Evolutionary conservation across 2,888 invertebrate genomes (phyloP), one percentile per base, ranked within the genome.

Genomic region (Lypha dubia): DNA sequence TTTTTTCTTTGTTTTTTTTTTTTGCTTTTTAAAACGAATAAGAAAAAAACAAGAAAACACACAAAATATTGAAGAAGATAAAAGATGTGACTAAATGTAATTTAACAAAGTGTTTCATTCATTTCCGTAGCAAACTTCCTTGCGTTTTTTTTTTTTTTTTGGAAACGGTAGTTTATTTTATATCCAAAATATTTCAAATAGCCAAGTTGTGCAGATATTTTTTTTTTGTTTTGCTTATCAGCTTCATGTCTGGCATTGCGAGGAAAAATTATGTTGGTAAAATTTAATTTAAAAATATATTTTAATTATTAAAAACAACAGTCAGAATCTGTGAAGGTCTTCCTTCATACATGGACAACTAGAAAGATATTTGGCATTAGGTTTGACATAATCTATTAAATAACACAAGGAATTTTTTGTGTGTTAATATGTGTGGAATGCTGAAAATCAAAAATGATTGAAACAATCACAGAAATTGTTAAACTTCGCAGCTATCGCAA

Each of bases 101-200:
- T 68, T 73, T 79, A 62, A 73, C 58, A 73, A 83, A 83, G 60
- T 79, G 77, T 75, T 81, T 83, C 58, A 75, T 58, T 65, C 32
- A 63, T 80, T 84, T 75, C 75, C 79, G 71, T 46, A 28, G 49
- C 67, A 67, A 67, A 79, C 70, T 77, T 70, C 56, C 63, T 58
- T 56, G 28, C 41, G 20, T 24, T 44, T 38, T 60, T n/a, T n/a
- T n/a, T n/a, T n/a, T n/a, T n/a, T n/a, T n/a, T n/a, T 76, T 46
- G 3, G 35, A 17, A 28, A 58, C 17, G 32, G 6, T 38, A 62
- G 17, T 41, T 62, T 32, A 1, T 38, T 63, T 74, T 51, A 51
- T 38, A 9, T 38, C 11, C 11, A 51, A 51, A n/a, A 51, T 44
- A 38, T 63, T 28, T 65, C 3, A 44, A 65, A 62, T 62, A 32